Conservation (phyloP, 2,888 invertebrate species). For the Ethmia dodecea region DNA sequence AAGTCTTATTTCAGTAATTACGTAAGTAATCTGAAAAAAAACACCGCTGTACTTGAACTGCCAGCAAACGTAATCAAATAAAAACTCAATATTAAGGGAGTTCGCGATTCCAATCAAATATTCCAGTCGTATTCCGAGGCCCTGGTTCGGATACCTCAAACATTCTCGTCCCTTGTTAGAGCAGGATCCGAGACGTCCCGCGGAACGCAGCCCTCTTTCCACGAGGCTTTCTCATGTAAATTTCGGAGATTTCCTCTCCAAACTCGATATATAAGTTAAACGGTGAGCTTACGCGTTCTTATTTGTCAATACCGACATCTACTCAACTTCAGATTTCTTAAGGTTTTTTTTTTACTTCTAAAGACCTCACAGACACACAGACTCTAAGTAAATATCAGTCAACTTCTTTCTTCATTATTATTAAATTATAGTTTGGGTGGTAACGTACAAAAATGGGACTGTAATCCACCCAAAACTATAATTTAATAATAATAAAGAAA, state of each 20-base stretch:
- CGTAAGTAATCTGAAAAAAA: too few relatives aligned
- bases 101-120: slow-evolving; percentile 62
- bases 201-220: slow-evolving; percentile 42
- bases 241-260: slow-evolving; percentile 57
- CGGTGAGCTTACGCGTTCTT: slow-evolving; percentile 33
- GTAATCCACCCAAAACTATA: too few relatives aligned
- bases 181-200: slow-evolving; percentile 38
- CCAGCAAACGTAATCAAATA: slow-evolving; percentile 24
- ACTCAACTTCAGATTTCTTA: too few relatives aligned
- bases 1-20: too few relatives aligned
- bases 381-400: too few relatives aligned
- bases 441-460: too few relatives aligned
- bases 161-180: slow-evolving; percentile 64
- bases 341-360: too few relatives aligned
- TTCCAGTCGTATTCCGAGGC: slow-evolving; percentile 50
- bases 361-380: too few relatives aligned
- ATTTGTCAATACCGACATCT: slow-evolving; percentile 32
- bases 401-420: too few relatives aligned
- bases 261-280: slow-evolving; percentile 61
- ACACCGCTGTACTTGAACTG: too few relatives aligned
- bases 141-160: slow-evolving; percentile 54
- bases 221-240: slow-evolving; percentile 64
- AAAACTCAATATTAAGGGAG: slow-evolving; percentile 50
- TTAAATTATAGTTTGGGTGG: too few relatives aligned
- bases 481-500: too few relatives aligned